A percentile compares a stretch with the other conserved stretches of the same genome.
These are phyloP conservation scores for Toxotes chatareus DNA, from an alignment of 2,113 vertebrate species.

Conservation along the genomic window DNA sequence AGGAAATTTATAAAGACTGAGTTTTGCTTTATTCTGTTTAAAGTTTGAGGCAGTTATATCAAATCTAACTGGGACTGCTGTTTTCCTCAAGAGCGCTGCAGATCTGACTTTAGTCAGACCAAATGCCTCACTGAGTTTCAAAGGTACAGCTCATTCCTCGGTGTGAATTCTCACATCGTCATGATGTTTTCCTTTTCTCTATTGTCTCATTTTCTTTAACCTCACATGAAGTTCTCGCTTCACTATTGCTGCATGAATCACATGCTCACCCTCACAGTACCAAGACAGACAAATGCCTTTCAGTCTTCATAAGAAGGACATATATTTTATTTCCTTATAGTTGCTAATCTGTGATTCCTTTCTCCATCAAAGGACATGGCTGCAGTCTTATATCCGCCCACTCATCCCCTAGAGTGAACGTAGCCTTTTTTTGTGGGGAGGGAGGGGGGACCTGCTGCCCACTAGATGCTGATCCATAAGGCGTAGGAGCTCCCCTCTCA, in stretches of 20 bases:
- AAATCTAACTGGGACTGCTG: not conserved
- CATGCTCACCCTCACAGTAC: constrained; percentile 29
- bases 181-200: constrained; percentile 29
- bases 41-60: not conserved
- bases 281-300: constrained; percentile 18
- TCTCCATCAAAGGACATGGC: constrained; percentile 65
- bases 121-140: not conserved
- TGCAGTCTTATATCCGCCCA: constrained; percentile 69
- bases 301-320: constrained; percentile 11
- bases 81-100: not conserved
- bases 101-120: not conserved
- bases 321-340: constrained; percentile 30
- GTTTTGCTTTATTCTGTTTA: not conserved
- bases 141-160: not conserved
- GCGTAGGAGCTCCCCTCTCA: constrained; percentile 74
- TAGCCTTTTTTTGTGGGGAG: constrained; percentile 24
- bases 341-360: constrained; percentile 54
- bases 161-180: not conserved
- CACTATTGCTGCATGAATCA: constrained; percentile 52
- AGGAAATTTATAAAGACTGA: not conserved
- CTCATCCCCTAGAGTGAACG: constrained; percentile 67
- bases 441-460: constrained; percentile 56
- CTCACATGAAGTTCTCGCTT: constrained; percentile 8
- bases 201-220: constrained; percentile 9
- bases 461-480: constrained; percentile 77